These are phyloP conservation scores for Drosophila mauritiana DNA, from an alignment of 1,140 invertebrate species.

Conservation along the genomic window DNA sequence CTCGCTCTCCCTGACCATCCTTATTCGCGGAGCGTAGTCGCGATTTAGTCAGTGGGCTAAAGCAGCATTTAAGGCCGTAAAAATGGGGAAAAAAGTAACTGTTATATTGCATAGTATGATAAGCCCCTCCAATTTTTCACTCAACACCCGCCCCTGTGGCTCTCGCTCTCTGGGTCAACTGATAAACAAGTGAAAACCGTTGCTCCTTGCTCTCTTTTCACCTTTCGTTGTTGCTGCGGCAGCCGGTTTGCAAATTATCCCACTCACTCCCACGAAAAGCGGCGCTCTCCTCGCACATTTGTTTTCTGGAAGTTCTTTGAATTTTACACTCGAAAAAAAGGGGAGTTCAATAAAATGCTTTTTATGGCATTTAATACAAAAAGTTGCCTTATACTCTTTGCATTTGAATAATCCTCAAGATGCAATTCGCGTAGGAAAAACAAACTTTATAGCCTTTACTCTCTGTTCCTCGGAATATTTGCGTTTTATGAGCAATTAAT, in stretches of 20 bases:
- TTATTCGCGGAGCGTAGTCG: background rate
- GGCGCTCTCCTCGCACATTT: constrained; percentile 27
- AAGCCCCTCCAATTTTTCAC: background rate
- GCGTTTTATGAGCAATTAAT: constrained; percentile 9
- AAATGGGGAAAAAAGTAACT: too few relatives aligned
- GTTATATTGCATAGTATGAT: too few relatives aligned
- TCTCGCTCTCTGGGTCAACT: constrained; percentile 69
- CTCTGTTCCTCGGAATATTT: constrained; percentile 6
- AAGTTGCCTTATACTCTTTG: too few relatives aligned
- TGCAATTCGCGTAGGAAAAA: too few relatives aligned
- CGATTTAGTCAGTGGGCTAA: background rate
- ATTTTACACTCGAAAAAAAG: constrained; percentile 27
- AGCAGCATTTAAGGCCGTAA: too few relatives aligned
- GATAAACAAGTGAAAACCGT: constrained; percentile 56
- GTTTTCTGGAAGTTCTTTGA: constrained; percentile 23
- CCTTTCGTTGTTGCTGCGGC: constrained; percentile 23
- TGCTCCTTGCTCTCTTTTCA: constrained; percentile 32
- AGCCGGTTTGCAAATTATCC: constrained; percentile 26
- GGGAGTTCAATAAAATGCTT: background rate
- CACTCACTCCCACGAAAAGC: constrained; percentile 4
- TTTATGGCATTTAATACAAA: background rate
- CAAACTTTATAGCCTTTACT: background rate
- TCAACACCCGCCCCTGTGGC: background rate
- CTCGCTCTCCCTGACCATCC: background rate
- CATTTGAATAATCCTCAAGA: too few relatives aligned